Conservation (phyloP, 2,113 vertebrate species). For the Gallinago media region DNA sequence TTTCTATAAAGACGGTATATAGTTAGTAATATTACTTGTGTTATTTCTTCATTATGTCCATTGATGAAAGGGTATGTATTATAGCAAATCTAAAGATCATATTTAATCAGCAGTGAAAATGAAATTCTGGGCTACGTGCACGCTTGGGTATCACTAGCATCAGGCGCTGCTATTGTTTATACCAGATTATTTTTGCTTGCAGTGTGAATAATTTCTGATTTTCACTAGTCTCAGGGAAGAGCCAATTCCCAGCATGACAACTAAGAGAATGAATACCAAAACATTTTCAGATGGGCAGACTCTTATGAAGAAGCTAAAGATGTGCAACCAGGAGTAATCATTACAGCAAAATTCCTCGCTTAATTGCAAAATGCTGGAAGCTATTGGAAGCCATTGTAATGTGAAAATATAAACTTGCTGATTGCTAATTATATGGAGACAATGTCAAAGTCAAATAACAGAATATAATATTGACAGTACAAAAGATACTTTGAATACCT, state of each 20-base stretch:
- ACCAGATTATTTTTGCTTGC: not conserved
- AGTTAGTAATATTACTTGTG: not conserved
- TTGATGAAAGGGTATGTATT: not conserved
- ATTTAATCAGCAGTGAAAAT: not conserved
- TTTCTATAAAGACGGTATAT: not conserved
- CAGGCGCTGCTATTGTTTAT: not conserved
- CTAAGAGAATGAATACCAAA: not conserved
- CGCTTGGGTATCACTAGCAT: not conserved
- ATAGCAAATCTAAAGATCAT: not conserved
- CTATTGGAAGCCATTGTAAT: constrained; percentile 11
- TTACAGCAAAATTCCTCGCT: not conserved
- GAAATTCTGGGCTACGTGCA: not conserved
- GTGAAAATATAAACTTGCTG: constrained; percentile 32
- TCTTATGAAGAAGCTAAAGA: not conserved
- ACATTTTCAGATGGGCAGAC: not conserved
- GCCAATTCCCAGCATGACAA: not conserved
- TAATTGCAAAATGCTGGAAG: constrained; percentile 33
- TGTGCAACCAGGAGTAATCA: not conserved
- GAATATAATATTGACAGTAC: not conserved
- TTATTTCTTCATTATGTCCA: not conserved
- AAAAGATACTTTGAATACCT: constrained; percentile 16
- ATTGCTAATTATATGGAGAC: constrained; percentile 38
- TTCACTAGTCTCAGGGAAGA: not conserved
- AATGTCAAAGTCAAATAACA: constrained; percentile 22
- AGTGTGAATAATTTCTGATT: not conserved